Conservation (phyloP, 2,888 invertebrate species). For the Microctonus brassicae region DNA sequence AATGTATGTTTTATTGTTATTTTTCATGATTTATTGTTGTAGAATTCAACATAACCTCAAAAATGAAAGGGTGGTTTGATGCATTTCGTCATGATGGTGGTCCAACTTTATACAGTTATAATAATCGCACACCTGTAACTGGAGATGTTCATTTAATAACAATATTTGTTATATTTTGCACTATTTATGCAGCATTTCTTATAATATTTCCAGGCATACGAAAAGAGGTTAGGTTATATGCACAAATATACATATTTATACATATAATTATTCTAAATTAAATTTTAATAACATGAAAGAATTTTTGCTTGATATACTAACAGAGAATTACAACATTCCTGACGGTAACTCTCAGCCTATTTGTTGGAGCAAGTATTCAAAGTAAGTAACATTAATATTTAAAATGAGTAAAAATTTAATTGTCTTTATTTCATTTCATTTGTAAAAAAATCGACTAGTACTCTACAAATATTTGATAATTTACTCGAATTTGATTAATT, state of each 20-base stretch:
- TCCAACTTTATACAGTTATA: slow-evolving; percentile 94
- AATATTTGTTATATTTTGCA: slow-evolving; percentile 88
- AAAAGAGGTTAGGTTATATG: too few species aligned
- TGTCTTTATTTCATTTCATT: too few species aligned
- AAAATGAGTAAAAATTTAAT: slow-evolving; percentile 8
- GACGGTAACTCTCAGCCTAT: slow-evolving; percentile 91
- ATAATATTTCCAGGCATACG: slow-evolving; percentile 96
- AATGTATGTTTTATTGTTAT: neutral
- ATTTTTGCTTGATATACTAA: slow-evolving; percentile 58
- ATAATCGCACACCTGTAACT: slow-evolving; percentile 95
- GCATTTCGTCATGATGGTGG: slow-evolving; percentile 97
- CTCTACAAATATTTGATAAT: too few species aligned
- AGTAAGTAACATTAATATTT: slow-evolving; percentile 78
- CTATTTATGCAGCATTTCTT: slow-evolving; percentile 93
- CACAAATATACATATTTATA: too few species aligned
- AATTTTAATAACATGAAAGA: neutral
- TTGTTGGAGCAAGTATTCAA: slow-evolving; percentile 93
- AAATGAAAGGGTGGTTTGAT: slow-evolving; percentile 97
- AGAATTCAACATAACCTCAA: slow-evolving; percentile 54
- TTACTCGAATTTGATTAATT: too few species aligned
- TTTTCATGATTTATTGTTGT: neutral
- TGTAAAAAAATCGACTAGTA: too few species aligned
- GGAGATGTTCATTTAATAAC: slow-evolving; percentile 92
- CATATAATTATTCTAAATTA: too few species aligned
- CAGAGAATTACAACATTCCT: slow-evolving; percentile 94